These are phyloP conservation scores for Cabera pusaria DNA, from an alignment of 2,888 invertebrate species.

Conservation along the genomic window DNA sequence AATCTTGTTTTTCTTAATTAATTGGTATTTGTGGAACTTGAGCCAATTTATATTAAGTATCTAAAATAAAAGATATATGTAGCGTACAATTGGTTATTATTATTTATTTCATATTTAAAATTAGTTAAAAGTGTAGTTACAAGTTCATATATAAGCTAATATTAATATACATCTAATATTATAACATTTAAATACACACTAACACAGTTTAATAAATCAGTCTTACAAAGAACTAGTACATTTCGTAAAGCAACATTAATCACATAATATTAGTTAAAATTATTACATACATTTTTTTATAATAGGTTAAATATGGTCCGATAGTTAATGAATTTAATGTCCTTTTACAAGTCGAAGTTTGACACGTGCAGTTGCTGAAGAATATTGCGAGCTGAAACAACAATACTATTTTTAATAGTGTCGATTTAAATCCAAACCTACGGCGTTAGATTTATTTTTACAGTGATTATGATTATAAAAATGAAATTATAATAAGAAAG, in stretches of 20 bases:
- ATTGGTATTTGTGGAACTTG: constrained; percentile 54
- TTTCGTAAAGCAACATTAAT: constrained; percentile 24
- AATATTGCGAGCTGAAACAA: constrained; percentile 89
- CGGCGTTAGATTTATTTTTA: too few species aligned
- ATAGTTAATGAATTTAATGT: constrained; percentile 1
- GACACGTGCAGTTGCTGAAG: constrained; percentile 92
- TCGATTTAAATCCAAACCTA: too few species aligned
- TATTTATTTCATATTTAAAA: too few species aligned
- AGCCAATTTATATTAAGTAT: constrained; percentile 53
- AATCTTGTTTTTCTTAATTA: constrained; percentile 76
- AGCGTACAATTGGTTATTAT: constrained; percentile 16
- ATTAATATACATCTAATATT: constrained; percentile 4
- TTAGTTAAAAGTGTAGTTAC: constrained; percentile 10
- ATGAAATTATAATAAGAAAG: too few species aligned
- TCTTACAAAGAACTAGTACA: constrained; percentile 35
- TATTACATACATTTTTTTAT: constrained; percentile 1
- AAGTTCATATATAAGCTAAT: constrained; percentile 8
- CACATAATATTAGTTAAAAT: background rate
- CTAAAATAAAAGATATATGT: constrained; percentile 39
- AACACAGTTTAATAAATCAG: constrained; percentile 37
- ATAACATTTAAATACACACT: constrained; percentile 5
- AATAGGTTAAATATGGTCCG: background rate
- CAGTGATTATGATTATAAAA: too few species aligned
- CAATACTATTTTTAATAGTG: too few species aligned
- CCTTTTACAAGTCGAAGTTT: constrained; percentile 86